These are phyloP conservation scores for Lucinisca nassula DNA, from an alignment of 2,888 invertebrate species.

Conservation along the genomic window DNA sequence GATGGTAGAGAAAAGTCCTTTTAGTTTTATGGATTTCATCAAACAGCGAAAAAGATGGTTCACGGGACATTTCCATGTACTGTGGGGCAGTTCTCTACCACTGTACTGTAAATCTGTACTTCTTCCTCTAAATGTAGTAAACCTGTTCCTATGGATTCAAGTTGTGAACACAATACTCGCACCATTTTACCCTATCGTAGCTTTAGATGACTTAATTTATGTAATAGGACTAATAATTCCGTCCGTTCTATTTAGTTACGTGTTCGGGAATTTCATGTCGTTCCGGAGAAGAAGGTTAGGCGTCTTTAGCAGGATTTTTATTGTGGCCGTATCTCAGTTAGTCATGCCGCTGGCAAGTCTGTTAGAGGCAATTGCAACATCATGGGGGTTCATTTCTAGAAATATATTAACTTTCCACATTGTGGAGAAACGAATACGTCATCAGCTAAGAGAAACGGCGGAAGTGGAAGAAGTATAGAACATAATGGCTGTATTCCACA, in stretches of 20 bases:
- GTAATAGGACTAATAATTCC: not conserved
- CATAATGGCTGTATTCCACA: too few relatives aligned
- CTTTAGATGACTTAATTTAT: not conserved
- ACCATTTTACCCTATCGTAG: not conserved
- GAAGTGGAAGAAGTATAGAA: too few relatives aligned
- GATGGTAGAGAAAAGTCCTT: constrained; percentile 62
- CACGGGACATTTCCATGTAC: constrained; percentile 48
- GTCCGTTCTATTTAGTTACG: constrained; percentile 27
- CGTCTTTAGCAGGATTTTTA: not conserved
- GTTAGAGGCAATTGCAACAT: constrained; percentile 19
- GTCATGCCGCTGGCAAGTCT: constrained; percentile 19
- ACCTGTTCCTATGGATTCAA: constrained; percentile 12
- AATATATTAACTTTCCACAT: constrained; percentile 34
- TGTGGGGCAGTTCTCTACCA: constrained; percentile 32
- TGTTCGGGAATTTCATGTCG: constrained; percentile 54
- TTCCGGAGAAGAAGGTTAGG: constrained; percentile 24
- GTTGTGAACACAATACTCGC: not conserved
- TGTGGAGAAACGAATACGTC: constrained; percentile 18
- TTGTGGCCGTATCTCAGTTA: constrained; percentile 18
- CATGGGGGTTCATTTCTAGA: constrained; percentile 23
- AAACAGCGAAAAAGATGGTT: constrained; percentile 61
- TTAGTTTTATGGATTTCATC: constrained; percentile 44
- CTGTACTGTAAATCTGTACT: constrained; percentile 20
- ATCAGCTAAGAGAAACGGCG: not conserved
- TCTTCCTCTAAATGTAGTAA: not conserved